phyloP scores from a whole-genome alignment of 2,888 invertebrate species.

The Copidosoma aretas region DNA sequence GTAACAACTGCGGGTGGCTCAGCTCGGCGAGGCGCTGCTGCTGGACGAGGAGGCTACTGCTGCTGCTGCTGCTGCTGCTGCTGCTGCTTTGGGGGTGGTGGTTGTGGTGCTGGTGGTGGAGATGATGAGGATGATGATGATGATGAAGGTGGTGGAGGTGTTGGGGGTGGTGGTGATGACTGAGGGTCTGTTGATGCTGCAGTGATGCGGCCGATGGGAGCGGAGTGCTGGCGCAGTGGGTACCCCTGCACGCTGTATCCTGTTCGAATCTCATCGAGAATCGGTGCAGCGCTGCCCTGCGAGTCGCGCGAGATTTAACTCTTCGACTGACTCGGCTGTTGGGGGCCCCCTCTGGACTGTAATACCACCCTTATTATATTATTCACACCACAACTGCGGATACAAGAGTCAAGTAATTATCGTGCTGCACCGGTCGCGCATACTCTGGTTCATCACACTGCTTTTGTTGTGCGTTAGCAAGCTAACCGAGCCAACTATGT shows the following conservation, averaged over 20 bases:
- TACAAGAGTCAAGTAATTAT: too few relatives aligned
- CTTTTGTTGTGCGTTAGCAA: too few relatives aligned
- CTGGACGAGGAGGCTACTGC: background rate
- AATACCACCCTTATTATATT: too few relatives aligned
- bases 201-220: conserved; percentile 61
- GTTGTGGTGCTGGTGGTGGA: conserved; percentile 70
- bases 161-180: conserved; percentile 65
- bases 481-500: too few relatives aligned
- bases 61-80: conserved; percentile 45
- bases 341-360: background rate
- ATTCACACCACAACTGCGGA: too few relatives aligned
- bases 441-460: too few relatives aligned
- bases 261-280: conserved; percentile 77
- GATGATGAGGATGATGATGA: conserved; percentile 68
- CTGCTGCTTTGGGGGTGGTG: conserved; percentile 40
- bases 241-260: conserved; percentile 67
- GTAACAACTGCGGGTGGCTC: background rate
- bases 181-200: conserved; percentile 71
- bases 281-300: conserved; percentile 48
- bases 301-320: conserved; percentile 70
- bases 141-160: conserved; percentile 63
- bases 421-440: too few relatives aligned
- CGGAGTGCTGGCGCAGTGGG: conserved; percentile 68
- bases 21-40: conserved; percentile 39
- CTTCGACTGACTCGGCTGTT: conserved; percentile 62